Percentiles rank a stretch among this genome's conserved stretches.
phyloP scores from a whole-genome alignment of 2,888 invertebrate genomes.

The Cheilosia impressa region DNA sequence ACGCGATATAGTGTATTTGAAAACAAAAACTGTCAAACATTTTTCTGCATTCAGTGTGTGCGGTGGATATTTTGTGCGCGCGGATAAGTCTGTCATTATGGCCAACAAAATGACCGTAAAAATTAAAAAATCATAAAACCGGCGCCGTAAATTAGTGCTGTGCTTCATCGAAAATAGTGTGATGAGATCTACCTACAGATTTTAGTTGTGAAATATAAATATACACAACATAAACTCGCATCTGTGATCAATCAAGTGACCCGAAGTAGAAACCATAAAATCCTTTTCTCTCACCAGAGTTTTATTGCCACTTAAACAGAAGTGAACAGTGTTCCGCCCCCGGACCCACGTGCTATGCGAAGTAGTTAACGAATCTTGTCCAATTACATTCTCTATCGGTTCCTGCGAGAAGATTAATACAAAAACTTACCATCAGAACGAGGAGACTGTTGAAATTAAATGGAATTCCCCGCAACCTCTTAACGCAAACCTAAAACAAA shows the following conservation, averaged over 20 bases:
- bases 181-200: background rate
- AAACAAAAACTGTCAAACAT: slow-evolving; percentile 56
- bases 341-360: slow-evolving; percentile 61
- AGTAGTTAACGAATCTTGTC: slow-evolving; percentile 44
- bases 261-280: slow-evolving; percentile 39
- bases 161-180: slow-evolving; percentile 8
- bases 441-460: slow-evolving; percentile 42
- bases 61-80: slow-evolving; percentile 64
- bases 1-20: slow-evolving; percentile 20
- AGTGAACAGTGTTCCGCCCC: slow-evolving; percentile 60
- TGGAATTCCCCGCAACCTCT: slow-evolving; percentile 40
- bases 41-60: slow-evolving; percentile 66
- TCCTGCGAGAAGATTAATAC: slow-evolving; percentile 32
- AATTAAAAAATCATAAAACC: slow-evolving; percentile 67
- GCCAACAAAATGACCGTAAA: slow-evolving; percentile 62
- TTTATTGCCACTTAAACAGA: slow-evolving; percentile 68
- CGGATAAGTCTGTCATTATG: slow-evolving; percentile 52
- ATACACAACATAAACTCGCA: background rate
- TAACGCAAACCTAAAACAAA: slow-evolving; percentile 33
- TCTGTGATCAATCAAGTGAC: slow-evolving; percentile 46
- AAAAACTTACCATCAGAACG: slow-evolving; percentile 17
- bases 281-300: slow-evolving; percentile 60
- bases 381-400: slow-evolving; percentile 57
- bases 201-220: slow-evolving; percentile 32
- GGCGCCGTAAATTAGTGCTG: slow-evolving; percentile 41